phyloP scores from a whole-genome alignment of 2,113 vertebrate species.

The Pteronura brasiliensis region DNA sequence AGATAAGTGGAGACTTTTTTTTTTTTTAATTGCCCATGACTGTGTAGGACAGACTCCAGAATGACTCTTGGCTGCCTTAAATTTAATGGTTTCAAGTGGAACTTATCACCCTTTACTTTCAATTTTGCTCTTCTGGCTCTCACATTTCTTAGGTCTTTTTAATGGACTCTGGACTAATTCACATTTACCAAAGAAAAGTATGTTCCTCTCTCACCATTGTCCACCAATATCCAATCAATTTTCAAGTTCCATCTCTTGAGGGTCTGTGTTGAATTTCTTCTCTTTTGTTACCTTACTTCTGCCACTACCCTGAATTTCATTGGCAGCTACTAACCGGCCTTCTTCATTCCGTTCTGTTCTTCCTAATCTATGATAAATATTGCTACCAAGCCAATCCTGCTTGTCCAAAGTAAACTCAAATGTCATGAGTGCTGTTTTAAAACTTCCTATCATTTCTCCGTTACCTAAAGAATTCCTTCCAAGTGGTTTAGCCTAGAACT shows the following conservation, averaged over 20 bases:
- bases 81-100: neutral
- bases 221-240: neutral
- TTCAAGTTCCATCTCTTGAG: neutral
- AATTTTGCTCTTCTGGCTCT: neutral
- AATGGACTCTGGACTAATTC: neutral
- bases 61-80: neutral
- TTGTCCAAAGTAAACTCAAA: neutral
- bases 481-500: neutral
- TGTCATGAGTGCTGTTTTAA: neutral
- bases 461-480: neutral
- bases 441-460: neutral
- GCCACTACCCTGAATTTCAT: neutral
- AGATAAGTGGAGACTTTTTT: neutral
- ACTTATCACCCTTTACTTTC: neutral
- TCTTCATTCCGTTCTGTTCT: neutral
- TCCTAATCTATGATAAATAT: neutral
- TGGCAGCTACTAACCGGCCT: neutral
- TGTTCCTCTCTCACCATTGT: neutral
- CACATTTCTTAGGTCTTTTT: neutral
- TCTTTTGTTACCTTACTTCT: neutral
- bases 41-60: neutral
- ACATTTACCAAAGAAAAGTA: neutral
- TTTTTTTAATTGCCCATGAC: neutral
- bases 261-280: neutral
- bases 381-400: neutral